Evolutionary conservation across 2,797 vertebrate species (phyloP).

Genomic region (Chelon auratus): DNA sequence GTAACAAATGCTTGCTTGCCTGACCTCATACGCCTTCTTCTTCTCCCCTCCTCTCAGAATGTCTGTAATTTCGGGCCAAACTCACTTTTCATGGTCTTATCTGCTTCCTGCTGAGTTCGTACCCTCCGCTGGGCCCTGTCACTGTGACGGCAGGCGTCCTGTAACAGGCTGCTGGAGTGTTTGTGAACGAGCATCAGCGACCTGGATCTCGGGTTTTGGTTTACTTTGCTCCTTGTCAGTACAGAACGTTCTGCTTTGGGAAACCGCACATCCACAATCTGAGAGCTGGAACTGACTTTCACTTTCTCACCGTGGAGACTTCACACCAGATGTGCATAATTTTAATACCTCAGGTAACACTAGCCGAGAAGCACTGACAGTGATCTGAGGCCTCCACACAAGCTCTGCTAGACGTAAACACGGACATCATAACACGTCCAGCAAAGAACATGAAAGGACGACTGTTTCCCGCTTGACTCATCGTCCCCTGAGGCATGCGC

Average conservation of each 20-base stretch:
- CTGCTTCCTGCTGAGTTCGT: conserved; percentile 54
- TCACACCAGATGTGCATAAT: conserved; percentile 34
- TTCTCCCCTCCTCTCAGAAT: conserved; percentile 1
- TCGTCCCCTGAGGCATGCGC: conserved; percentile 44
- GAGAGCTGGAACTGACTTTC: background rate
- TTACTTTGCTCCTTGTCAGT: conserved; percentile 44
- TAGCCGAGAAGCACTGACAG: conserved; percentile 2
- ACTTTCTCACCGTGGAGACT: background rate
- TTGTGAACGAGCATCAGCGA: conserved; percentile 41
- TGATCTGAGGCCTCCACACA: conserved; percentile 45
- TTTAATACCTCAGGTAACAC: conserved; percentile 57
- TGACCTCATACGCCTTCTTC: conserved; percentile 13
- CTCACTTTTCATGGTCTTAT: conserved; percentile 39
- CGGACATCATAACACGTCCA: too few relatives aligned
- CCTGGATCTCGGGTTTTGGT: conserved; percentile 49
- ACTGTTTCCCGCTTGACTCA: conserved; percentile 25
- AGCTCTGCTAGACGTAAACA: background rate
- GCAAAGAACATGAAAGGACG: conserved; percentile 1
- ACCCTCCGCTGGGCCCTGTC: conserved; percentile 36
- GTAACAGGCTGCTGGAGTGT: conserved; percentile 38
- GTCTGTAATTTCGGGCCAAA: conserved; percentile 22
- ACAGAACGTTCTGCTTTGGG: conserved; percentile 2
- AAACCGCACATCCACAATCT: background rate
- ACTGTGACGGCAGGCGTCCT: too few relatives aligned
- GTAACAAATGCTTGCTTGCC: background rate